Conservation (phyloP, 2,113 vertebrate species). For the Setophaga coronata region DNA sequence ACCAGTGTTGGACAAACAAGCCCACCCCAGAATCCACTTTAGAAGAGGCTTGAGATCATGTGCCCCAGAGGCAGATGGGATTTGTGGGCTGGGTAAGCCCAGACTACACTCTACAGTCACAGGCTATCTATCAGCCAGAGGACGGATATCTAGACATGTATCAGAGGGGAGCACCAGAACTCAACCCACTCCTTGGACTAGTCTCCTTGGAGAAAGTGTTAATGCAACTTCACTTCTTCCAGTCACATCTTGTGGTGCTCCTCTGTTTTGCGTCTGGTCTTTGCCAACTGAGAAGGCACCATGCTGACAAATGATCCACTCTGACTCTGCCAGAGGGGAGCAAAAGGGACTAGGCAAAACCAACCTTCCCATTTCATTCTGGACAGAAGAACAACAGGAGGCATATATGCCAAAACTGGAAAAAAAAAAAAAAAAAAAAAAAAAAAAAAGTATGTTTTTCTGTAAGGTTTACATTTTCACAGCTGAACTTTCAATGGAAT, state of each 20-base stretch:
- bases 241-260: not conserved
- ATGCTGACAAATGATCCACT: not conserved
- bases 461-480: not conserved
- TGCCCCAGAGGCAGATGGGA: slow-evolving; percentile 38
- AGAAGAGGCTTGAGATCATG: slow-evolving; percentile 22
- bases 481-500: not conserved
- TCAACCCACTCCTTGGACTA: not conserved
- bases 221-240: not conserved
- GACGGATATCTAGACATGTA: slow-evolving; percentile 4
- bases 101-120: not conserved
- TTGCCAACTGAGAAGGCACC: not conserved
- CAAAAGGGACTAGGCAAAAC: not conserved
- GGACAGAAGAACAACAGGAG: not conserved
- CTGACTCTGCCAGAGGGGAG: not conserved
- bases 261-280: not conserved
- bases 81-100: not conserved
- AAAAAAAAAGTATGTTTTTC: not conserved
- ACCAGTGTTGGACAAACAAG: slow-evolving; percentile 31
- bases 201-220: not conserved
- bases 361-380: not conserved
- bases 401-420: not conserved
- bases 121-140: not conserved
- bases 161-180: slow-evolving; percentile 15
- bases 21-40: slow-evolving; percentile 31
- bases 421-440: no score